These are phyloP conservation scores for Psilopogon haemacephalus DNA, from an alignment of 2,113 vertebrate genomes.

Conservation along the genomic window DNA sequence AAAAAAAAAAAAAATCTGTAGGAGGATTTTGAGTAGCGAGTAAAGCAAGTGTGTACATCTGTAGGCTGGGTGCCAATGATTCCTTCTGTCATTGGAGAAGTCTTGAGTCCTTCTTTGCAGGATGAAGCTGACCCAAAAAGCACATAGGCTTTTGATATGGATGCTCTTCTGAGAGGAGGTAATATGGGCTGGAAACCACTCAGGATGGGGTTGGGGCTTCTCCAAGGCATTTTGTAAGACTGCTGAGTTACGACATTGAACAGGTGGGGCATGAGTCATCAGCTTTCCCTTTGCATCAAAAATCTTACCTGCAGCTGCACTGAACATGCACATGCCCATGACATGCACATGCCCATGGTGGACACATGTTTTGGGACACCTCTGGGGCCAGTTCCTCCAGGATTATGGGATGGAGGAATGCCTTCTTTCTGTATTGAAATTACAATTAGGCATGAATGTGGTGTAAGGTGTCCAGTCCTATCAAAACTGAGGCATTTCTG, in stretches of 20 bases:
- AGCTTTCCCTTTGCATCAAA: not conserved
- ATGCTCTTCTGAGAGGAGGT: not conserved
- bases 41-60: fast-evolving
- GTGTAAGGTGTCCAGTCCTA: not conserved
- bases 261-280: not conserved
- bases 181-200: not conserved
- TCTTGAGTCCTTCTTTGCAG: not conserved
- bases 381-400: not conserved
- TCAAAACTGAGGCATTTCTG: not conserved
- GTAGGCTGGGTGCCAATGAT: not conserved
- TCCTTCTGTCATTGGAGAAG: not conserved
- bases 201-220: not conserved
- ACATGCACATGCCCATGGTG: not conserved
- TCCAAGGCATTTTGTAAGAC: not conserved
- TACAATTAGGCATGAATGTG: not conserved
- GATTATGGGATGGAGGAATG: not conserved
- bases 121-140: not conserved
- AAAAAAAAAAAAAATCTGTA: not conserved
- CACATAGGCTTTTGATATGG: not conserved
- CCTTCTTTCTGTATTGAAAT: not conserved
- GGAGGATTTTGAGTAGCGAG: not conserved
- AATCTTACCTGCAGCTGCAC: not conserved
- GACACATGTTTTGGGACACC: not conserved
- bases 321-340: no score
- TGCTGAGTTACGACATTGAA: not conserved